Evolutionary conservation across 1,140 invertebrate genomes (phyloP), one percentile per base, ranked within the genome.

Genomic region (Prorops nasuta): DNA sequence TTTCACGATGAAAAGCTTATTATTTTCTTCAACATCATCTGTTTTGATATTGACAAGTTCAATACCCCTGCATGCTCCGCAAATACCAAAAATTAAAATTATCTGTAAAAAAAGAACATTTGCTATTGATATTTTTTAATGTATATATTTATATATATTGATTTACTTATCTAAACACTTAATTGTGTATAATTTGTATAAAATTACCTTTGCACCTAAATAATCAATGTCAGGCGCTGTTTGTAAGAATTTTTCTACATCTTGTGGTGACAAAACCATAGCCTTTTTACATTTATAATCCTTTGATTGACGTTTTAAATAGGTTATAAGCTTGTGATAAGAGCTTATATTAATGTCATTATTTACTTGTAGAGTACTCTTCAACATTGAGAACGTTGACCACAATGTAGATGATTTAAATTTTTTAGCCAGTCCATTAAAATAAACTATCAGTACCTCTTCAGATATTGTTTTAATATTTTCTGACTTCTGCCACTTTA

Each of bases 381-480:
- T 43, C 16, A 43, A 43, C 41, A 6, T 43, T 1, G 41, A 43
- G n/a, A 24, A 22, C 14, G 15, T 31, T 43, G 41, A 43, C 41
- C 41, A 43, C 9, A 43, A 18, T 18, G 41, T 31, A 10, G 22
- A 43, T 16, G 41, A 10, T 17, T 28, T 32, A 9, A 24, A 6
- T 14, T 24, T 28, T 15, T 22, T 20, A 2, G 8, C 14, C 28
- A 43, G 12, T 8, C 18, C 3, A 6, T 43, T 43, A 43, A 43
- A 43, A 28, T 43, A 28, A 3, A 14, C 24, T 22, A 43, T 24
- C 15, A 43, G 12, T 7, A 43, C 24, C 4, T 22, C 15, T 31
- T 43, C 14, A 10, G 2, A 24, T 2, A 20, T 43, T 12, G 28
- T 10, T 18, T n/a, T n/a, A n/a, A n/a, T n/a, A n/a, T n/a, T n/a